Conservation (phyloP, 2,888 invertebrate species). For the Gonocerus acuteangulatus region DNA sequence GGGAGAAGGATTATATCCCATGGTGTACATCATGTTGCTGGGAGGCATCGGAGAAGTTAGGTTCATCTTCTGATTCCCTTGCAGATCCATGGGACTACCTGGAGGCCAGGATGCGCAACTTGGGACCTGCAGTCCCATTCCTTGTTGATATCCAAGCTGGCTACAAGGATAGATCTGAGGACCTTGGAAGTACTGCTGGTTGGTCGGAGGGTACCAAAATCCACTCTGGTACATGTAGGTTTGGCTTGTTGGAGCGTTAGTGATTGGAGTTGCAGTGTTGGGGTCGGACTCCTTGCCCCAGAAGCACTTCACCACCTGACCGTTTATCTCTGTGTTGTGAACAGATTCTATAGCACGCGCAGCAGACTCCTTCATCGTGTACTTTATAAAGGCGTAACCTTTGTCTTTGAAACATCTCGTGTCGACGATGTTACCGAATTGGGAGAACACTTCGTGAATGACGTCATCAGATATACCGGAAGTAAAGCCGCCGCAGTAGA, state of each 20-base stretch:
- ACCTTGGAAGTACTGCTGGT: not conserved
- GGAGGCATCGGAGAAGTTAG: too few relatives aligned
- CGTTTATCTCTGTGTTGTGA: slow-evolving; percentile 92
- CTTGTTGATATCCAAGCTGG: not conserved
- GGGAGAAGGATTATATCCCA: too few relatives aligned
- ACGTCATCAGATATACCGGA: slow-evolving; percentile 90
- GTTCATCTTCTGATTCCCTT: too few relatives aligned
- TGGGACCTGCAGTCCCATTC: not conserved
- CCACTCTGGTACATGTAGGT: not conserved
- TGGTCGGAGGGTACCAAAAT: not conserved
- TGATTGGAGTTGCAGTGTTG: not conserved
- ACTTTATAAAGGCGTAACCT: slow-evolving; percentile 97
- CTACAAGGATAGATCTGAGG: not conserved
- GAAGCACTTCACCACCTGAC: slow-evolving; percentile 94
- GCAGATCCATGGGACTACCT: too few relatives aligned
- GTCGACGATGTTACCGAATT: slow-evolving; percentile 92
- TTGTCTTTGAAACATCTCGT: slow-evolving; percentile 98
- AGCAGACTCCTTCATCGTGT: slow-evolving; percentile 92
- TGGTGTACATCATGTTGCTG: too few relatives aligned
- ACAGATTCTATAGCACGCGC: slow-evolving; percentile 93
- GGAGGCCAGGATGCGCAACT: too few relatives aligned
- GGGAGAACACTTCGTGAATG: slow-evolving; percentile 89
- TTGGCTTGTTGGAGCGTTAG: not conserved
- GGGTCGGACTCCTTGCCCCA: slow-evolving; percentile 84
- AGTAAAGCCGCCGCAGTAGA: slow-evolving; percentile 95